These are phyloP conservation scores for Crambe crambe DNA, from an alignment of 37 sponge, comb jelly and placozoan genomes.

Conservation along the genomic window DNA sequence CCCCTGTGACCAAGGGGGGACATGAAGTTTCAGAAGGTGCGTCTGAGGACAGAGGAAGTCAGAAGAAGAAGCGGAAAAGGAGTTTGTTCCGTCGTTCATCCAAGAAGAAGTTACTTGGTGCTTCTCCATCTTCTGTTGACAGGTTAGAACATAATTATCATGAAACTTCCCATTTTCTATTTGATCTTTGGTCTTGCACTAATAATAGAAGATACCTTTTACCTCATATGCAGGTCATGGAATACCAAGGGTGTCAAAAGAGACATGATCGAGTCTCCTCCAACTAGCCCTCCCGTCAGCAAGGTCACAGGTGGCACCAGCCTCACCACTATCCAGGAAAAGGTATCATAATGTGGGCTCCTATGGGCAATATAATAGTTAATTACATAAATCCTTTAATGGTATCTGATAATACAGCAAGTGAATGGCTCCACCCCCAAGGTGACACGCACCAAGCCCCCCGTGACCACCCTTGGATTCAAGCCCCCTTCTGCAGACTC, in stretches of 20 bases:
- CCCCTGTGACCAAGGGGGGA: neutral
- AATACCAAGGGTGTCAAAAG: conserved; percentile 34
- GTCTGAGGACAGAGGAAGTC: neutral
- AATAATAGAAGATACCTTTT: too few relatives aligned
- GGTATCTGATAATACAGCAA: neutral
- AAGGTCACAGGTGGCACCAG: neutral
- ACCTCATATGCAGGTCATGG: conserved; percentile 29
- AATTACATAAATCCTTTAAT: neutral
- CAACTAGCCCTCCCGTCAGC: too few relatives aligned
- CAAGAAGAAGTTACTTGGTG: conserved; percentile 6
- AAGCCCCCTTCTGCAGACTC: conserved; percentile 13
- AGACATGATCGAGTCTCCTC: neutral
- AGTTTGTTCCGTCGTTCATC: neutral
- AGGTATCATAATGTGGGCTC: neutral
- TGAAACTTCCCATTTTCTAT: too few relatives aligned
- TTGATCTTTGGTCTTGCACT: too few relatives aligned
- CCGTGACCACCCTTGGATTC: conserved; percentile 20
- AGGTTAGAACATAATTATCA: too few relatives aligned
- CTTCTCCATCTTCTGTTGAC: conserved; percentile 31
- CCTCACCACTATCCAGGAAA: neutral
- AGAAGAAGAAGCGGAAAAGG: conserved; percentile 13
- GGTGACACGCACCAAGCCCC: neutral
- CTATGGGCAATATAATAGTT: neutral
- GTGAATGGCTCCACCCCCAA: neutral
- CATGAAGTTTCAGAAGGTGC: neutral